Evolutionary conservation across 2,113 vertebrate genomes (phyloP).

Genomic region (Heterotis niloticus): DNA sequence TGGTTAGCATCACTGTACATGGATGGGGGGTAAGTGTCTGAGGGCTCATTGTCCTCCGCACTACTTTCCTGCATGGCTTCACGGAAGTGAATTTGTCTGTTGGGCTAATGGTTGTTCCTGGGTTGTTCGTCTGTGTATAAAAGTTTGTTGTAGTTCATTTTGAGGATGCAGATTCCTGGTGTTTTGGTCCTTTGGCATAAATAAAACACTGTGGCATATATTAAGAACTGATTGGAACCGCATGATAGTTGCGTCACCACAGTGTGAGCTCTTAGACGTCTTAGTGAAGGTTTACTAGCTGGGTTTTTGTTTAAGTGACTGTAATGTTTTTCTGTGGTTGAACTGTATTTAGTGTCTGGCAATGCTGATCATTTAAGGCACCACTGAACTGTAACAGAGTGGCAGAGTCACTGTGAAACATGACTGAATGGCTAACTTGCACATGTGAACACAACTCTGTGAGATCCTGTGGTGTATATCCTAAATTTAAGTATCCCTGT

Average conservation of each 20-base stretch:
- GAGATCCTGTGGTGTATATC: not conserved
- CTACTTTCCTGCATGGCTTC: conserved; percentile 20
- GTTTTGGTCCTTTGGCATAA: not conserved
- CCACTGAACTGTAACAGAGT: not conserved
- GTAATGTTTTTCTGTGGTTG: not conserved
- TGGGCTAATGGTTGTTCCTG: not conserved
- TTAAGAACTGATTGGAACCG: not conserved
- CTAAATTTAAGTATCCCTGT: conserved; percentile 39
- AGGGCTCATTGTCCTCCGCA: conserved; percentile 19
- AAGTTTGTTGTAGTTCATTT: not conserved
- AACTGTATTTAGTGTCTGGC: not conserved
- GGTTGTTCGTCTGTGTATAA: not conserved
- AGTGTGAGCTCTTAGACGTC: not conserved
- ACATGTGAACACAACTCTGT: not conserved
- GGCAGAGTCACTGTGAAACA: not conserved
- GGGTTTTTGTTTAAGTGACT: not conserved
- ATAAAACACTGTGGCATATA: not conserved
- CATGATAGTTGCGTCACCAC: not conserved
- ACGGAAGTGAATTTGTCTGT: not conserved
- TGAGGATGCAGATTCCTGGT: not conserved
- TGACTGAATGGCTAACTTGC: not conserved
- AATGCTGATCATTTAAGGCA: not conserved
- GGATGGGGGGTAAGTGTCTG: conserved; percentile 46
- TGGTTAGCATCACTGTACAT: conserved; percentile 65
- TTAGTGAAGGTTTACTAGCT: not conserved